phyloP scores from a whole-genome alignment of 2,797 vertebrate genomes.

The Margarornis squamiger region DNA sequence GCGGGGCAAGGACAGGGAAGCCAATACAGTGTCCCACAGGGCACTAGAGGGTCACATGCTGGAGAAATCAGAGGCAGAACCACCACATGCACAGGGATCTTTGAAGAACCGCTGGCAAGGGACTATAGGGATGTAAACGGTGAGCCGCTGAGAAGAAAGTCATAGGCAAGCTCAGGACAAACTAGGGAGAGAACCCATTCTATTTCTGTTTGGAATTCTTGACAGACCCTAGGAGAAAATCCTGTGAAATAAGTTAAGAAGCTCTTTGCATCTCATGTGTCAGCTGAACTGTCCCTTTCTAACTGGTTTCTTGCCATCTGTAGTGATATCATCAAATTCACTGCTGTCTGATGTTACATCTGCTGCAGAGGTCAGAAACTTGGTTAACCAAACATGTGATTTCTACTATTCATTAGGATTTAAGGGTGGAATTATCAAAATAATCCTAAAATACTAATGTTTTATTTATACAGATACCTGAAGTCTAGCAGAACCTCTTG shows the following conservation, averaged over 20 bases:
- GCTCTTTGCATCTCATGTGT: neutral
- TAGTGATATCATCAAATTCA: neutral
- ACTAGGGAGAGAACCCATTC: neutral
- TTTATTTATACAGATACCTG: constrained; percentile 57
- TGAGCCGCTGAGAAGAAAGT: neutral
- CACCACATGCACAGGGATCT: neutral
- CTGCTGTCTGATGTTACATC: neutral
- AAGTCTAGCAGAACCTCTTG: constrained; percentile 40
- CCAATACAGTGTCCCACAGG: neutral
- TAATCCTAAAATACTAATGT: constrained; percentile 51
- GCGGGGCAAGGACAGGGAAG: neutral
- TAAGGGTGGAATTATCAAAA: constrained; percentile 39
- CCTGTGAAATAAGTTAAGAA: neutral
- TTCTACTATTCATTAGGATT: constrained; percentile 11
- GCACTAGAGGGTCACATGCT: neutral
- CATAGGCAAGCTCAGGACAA: neutral
- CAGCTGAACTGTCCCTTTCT: neutral
- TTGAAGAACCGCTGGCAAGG: neutral
- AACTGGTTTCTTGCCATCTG: neutral
- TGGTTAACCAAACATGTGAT: neutral
- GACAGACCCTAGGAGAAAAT: neutral
- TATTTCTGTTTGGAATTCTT: neutral
- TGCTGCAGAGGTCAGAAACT: neutral
- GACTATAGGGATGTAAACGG: fast-evolving
- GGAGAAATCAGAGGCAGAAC: neutral